These are phyloP conservation scores for Apis dorsata DNA, from an alignment of 1,140 invertebrate genomes.

Conservation along the genomic window DNA sequence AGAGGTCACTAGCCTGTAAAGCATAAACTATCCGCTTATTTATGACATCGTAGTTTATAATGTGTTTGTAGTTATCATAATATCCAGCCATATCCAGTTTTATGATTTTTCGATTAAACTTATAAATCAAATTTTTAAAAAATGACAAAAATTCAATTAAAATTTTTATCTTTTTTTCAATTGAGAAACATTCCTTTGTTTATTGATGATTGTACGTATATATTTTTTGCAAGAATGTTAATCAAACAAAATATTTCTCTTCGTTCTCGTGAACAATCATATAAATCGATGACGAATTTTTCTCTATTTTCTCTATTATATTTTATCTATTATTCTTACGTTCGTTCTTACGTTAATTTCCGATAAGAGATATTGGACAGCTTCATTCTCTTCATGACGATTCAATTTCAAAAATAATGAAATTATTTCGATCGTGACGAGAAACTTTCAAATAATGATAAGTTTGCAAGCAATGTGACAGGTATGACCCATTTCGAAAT, in stretches of 20 bases:
- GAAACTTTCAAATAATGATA: conserved; percentile 34
- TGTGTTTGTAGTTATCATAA: conserved; percentile 14
- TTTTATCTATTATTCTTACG: not conserved
- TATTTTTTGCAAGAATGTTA: no score
- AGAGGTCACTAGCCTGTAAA: conserved; percentile 54
- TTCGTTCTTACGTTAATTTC: not conserved
- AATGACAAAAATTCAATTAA: not conserved
- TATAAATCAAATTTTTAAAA: not conserved
- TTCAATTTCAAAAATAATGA: conserved; percentile 13
- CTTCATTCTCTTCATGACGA: not conserved
- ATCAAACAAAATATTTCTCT: no score
- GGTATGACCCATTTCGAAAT: conserved; percentile 27
- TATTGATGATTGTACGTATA: no score
- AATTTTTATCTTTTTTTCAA: not conserved
- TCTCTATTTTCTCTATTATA: no score
- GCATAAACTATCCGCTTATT: conserved; percentile 37
- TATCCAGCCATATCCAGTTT: not conserved
- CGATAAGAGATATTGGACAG: not conserved
- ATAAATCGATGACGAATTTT: no score
- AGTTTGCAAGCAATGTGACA: conserved; percentile 7
- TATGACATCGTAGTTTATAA: conserved; percentile 3
- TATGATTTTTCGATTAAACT: not conserved
- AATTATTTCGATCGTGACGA: conserved; percentile 9
- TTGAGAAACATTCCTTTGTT: not conserved
- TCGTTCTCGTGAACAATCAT: no score